Conservation (phyloP, 2,888 invertebrate species). For the Plagodis pulveraria region DNA sequence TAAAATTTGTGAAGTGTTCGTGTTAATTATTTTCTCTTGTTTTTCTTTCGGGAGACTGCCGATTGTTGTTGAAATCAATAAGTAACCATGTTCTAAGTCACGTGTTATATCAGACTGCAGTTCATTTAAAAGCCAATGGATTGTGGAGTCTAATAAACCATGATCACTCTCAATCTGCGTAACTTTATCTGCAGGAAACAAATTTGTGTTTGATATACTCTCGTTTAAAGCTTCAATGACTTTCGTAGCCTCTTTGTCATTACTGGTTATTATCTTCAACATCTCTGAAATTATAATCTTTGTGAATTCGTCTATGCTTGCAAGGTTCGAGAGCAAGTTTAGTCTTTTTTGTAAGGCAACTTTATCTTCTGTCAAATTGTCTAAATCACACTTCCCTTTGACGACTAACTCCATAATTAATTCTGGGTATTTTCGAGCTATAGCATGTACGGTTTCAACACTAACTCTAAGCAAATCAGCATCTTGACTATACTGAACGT, state of each 20-base stretch:
- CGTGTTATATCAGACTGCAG: conserved; percentile 51
- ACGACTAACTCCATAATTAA: conserved; percentile 80
- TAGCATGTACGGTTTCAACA: conserved; percentile 79
- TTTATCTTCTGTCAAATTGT: conserved; percentile 57
- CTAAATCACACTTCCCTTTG: conserved; percentile 72
- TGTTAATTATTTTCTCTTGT: conserved; percentile 56
- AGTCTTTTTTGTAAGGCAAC: conserved; percentile 65
- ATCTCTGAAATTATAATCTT: conserved; percentile 73
- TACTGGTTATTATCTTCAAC: conserved; percentile 60
- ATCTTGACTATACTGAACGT: conserved; percentile 73
- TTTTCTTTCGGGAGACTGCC: conserved; percentile 63
- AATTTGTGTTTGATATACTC: conserved; percentile 61
- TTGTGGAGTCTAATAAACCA: conserved; percentile 66
- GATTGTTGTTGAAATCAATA: conserved; percentile 67
- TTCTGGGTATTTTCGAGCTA: conserved; percentile 80
- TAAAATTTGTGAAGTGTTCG: conserved; percentile 57
- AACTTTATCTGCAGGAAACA: conserved; percentile 66
- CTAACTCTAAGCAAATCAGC: conserved; percentile 71
- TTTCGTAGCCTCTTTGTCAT: conserved; percentile 56
- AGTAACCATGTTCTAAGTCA: conserved; percentile 56
- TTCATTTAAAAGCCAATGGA: conserved; percentile 67
- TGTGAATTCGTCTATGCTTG: conserved; percentile 77
- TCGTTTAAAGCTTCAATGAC: conserved; percentile 66
- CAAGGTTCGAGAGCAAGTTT: conserved; percentile 73
- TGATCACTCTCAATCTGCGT: conserved; percentile 75